phyloP scores from a whole-genome alignment of 2,888 invertebrate species.

The Litoditis marina region DNA sequence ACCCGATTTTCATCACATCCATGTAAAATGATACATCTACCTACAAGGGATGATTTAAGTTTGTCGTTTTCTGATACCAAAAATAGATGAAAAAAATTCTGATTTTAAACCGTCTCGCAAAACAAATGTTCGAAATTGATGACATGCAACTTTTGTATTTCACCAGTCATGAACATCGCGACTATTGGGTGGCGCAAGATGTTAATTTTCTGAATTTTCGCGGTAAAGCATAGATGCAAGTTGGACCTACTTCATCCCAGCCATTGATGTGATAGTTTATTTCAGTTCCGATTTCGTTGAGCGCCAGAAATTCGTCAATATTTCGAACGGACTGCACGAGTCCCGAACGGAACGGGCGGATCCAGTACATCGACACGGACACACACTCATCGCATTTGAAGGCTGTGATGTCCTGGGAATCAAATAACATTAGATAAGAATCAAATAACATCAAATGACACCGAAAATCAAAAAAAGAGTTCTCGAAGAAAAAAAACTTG shows the following conservation, averaged over 20 bases:
- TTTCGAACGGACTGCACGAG: constrained; percentile 37
- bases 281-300: constrained; percentile 51
- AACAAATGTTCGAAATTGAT: too few species aligned
- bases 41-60: constrained; percentile 23
- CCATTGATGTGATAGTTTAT: constrained; percentile 46
- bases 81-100: not conserved
- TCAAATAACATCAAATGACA: too few species aligned
- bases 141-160: too few species aligned
- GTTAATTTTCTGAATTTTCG: too few species aligned
- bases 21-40: constrained; percentile 41
- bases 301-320: constrained; percentile 46
- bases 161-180: too few species aligned
- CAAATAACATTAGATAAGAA: too few species aligned
- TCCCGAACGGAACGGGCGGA: constrained; percentile 42
- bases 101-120: too few species aligned
- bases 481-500: too few species aligned
- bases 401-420: constrained; percentile 54
- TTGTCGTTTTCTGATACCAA: too few species aligned
- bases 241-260: constrained; percentile 51
- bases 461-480: too few species aligned
- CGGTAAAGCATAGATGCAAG: too few species aligned
- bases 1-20: constrained; percentile 38
- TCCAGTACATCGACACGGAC: constrained; percentile 48
- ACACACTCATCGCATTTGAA: constrained; percentile 57
- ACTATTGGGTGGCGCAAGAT: too few species aligned